Evolutionary conservation across 1,140 invertebrate species (phyloP).

Genomic region (Orchestia grillus): DNA sequence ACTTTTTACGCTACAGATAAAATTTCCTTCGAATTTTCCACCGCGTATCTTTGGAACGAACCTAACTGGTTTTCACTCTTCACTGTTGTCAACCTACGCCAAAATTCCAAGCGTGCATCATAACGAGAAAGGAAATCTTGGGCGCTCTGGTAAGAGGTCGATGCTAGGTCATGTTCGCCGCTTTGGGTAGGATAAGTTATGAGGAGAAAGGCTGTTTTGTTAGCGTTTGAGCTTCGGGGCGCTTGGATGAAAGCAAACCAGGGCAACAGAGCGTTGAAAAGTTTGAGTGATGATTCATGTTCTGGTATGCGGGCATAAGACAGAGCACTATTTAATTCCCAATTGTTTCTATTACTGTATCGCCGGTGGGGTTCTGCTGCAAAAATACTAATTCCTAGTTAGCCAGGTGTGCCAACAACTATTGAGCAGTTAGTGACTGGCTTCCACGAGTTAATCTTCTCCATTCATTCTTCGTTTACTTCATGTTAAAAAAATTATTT

Average conservation of each 20-base stretch:
- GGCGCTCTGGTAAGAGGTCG: conserved; percentile 4
- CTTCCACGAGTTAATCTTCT: too few species aligned
- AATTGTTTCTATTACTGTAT: not conserved
- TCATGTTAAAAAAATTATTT: not conserved
- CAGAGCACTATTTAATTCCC: not conserved
- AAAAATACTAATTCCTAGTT: not conserved
- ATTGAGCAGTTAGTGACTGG: not conserved
- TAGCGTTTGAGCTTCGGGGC: not conserved
- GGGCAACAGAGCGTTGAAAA: not conserved
- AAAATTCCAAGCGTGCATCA: not conserved
- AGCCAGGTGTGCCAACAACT: not conserved
- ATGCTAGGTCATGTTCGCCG: conserved; percentile 20
- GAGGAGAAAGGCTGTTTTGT: conserved; percentile 53
- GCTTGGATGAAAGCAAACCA: conserved; percentile 7
- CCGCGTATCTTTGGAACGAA: not conserved
- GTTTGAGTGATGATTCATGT: not conserved
- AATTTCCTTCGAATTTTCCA: not conserved
- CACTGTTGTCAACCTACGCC: not conserved
- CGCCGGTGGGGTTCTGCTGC: not conserved
- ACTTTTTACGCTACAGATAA: not conserved
- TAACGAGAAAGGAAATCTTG: conserved; percentile 16
- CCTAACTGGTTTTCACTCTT: not conserved
- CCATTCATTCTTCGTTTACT: not conserved
- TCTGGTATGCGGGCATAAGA: not conserved
- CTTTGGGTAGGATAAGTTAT: conserved; percentile 43